These are phyloP conservation scores for Hirundo rustica DNA, from an alignment of 2,797 vertebrate species.

Conservation along the genomic window DNA sequence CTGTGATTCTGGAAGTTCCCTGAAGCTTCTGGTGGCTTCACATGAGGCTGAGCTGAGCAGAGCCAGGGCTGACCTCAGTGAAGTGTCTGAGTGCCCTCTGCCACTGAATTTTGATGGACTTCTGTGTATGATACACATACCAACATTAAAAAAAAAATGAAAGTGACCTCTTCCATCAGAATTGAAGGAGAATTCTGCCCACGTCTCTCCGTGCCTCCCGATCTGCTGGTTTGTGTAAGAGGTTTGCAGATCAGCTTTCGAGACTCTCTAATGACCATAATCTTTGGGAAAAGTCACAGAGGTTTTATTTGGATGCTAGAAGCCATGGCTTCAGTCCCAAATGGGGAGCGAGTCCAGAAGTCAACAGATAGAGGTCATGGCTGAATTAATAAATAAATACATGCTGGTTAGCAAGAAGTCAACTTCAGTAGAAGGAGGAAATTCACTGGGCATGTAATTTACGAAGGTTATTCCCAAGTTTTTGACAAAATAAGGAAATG, in stretches of 20 bases:
- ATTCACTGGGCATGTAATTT: constrained; percentile 47
- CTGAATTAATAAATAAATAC: constrained; percentile 49
- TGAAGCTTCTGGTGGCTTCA: neutral
- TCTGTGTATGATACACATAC: neutral
- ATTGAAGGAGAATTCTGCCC: neutral
- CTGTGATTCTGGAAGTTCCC: neutral
- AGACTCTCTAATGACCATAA: neutral
- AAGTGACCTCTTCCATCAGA: neutral
- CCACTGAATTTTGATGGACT: neutral
- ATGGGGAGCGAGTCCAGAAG: constrained; percentile 38
- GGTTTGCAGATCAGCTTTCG: constrained; percentile 24
- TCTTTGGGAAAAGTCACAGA: constrained; percentile 32
- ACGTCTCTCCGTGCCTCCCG: neutral
- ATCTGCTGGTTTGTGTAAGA: neutral
- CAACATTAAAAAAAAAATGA: neutral
- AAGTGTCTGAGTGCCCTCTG: neutral
- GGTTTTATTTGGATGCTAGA: constrained; percentile 50
- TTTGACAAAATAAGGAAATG: constrained; percentile 58
- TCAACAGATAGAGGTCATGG: constrained; percentile 53
- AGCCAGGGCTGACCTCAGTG: neutral
- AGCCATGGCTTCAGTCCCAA: constrained; percentile 50
- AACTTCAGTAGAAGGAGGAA: neutral
- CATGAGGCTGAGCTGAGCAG: neutral
- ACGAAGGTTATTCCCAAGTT: constrained; percentile 65
- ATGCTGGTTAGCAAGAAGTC: constrained; percentile 39